phyloP scores from a whole-genome alignment of 2,888 invertebrate species.

The Scaptomyza reducta region DNA sequence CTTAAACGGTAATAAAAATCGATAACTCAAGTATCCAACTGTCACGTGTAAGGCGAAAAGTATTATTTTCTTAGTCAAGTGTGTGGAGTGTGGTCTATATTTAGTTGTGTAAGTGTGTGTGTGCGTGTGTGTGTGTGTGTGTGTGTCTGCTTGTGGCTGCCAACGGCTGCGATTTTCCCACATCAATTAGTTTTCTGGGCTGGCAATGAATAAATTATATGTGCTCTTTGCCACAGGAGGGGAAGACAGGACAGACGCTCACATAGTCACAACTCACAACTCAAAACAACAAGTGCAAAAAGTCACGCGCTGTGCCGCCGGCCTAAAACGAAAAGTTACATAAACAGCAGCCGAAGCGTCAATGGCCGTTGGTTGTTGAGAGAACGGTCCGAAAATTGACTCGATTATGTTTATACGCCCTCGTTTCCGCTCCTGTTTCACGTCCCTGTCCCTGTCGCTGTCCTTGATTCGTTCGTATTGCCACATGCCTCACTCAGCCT shows the following conservation, averaged over 20 bases:
- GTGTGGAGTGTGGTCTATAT: conserved; percentile 29
- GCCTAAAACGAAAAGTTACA: conserved; percentile 68
- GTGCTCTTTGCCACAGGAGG: conserved; percentile 17
- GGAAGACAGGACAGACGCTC: neutral
- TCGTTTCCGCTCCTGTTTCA: conserved; percentile 4
- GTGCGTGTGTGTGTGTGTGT: conserved; percentile 34
- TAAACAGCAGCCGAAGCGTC: conserved; percentile 62
- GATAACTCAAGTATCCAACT: conserved; percentile 33
- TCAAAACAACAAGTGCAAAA: conserved; percentile 80
- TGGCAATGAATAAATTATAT: conserved; percentile 82
- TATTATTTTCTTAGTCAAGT: conserved; percentile 67
- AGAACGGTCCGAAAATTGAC: conserved; percentile 75
- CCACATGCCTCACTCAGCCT: conserved; percentile 16
- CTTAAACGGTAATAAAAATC: conserved; percentile 24
- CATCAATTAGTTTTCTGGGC: conserved; percentile 78
- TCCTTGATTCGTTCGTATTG: neutral
- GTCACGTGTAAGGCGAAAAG: conserved; percentile 48
- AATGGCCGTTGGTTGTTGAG: conserved; percentile 30
- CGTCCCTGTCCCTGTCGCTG: neutral
- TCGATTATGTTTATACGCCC: conserved; percentile 79
- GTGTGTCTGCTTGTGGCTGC: conserved; percentile 23
- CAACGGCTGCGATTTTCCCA: conserved; percentile 74
- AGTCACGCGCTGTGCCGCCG: conserved; percentile 78
- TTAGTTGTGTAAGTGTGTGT: no score
- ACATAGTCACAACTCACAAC: conserved; percentile 21